Evolutionary conservation across 2,888 invertebrate genomes (phyloP), one percentile per base, ranked within the genome.

Genomic region (Ormia ochracea): DNA sequence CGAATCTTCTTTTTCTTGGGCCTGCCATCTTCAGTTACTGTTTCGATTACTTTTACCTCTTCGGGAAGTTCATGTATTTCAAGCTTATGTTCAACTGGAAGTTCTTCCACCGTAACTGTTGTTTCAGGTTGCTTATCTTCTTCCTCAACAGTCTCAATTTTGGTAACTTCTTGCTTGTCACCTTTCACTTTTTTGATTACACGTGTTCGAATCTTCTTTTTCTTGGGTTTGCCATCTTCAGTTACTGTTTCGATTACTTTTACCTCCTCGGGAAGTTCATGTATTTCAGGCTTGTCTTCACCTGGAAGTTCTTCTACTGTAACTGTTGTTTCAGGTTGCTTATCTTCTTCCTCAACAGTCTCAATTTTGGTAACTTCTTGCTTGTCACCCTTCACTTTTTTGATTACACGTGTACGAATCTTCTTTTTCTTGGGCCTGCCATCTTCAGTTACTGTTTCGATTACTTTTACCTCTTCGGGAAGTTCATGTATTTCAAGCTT

Each of bases 21-120:
- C n/a, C 78, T 83, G 19, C 82, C 82, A 6, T 83, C 83, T 70
- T 83, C 82, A 17, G 82, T 58, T 23, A 83, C 76, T 1, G 81
- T 77, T 70, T 83, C 82, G 19, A 83, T 77, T 41, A 82, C 78
- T 9, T 66, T 78, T 7, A 83, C 81, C 72, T 83, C 82, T 76
- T 83, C 69, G n/a, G 69, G 69, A 48, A 69, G 45, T 3, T 69
- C 69, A 2, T 7, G 7, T 0, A 69, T 1, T 3, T 48, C 19
- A 1, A 58, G 48, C 28, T 45, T 14, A 5, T 69, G 26, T 17
- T 58, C 58, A 36, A 48, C 0, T 12, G 58, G 36, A 10, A 14
- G 9, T 21, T 69, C 69, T 38, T 69, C 48, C 1, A 61, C 31
- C n/a, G 31, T 59, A 3, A 59, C 59, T 41, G 26, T 59, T 17